Percentiles rank a stretch among this genome's conserved stretches.
Evolutionary conservation across 1,140 invertebrate genomes (phyloP).

Genomic region (Brachionus manjavacas): DNA sequence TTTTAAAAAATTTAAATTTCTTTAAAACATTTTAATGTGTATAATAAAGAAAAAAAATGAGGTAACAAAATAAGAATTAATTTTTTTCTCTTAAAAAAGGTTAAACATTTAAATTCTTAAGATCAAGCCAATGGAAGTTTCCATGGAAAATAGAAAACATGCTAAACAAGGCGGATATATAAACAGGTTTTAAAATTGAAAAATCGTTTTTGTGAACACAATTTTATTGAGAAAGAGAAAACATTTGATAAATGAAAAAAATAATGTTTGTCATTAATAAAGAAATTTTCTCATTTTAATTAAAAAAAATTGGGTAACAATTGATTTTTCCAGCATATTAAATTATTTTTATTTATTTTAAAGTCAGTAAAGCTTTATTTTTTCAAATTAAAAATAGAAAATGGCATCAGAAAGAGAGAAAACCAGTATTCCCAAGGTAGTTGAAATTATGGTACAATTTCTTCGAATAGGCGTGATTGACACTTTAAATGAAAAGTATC

Average conservation of each 20-base stretch:
- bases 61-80: background rate
- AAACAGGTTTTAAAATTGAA: background rate
- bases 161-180: background rate
- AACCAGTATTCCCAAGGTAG: background rate
- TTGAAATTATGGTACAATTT: slow-evolving; percentile 4
- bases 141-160: background rate
- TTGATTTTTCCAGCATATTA: background rate
- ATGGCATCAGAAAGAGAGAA: background rate
- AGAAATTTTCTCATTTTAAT: too few relatives aligned
- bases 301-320: background rate
- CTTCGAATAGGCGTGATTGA: slow-evolving; percentile 14
- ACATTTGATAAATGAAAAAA: background rate
- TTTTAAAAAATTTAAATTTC: too few relatives aligned
- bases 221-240: background rate
- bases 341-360: background rate
- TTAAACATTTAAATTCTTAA: background rate
- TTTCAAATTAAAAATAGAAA: background rate
- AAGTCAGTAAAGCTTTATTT: background rate
- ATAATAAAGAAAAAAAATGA: background rate
- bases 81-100: background rate
- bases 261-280: background rate
- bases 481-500: slow-evolving; percentile 31
- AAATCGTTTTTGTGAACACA: background rate
- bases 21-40: too few relatives aligned
- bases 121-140: background rate